Base-by-base conservation (phyloP, 1,140 invertebrate genomes). In the Zaprionus vittiger region DNA sequence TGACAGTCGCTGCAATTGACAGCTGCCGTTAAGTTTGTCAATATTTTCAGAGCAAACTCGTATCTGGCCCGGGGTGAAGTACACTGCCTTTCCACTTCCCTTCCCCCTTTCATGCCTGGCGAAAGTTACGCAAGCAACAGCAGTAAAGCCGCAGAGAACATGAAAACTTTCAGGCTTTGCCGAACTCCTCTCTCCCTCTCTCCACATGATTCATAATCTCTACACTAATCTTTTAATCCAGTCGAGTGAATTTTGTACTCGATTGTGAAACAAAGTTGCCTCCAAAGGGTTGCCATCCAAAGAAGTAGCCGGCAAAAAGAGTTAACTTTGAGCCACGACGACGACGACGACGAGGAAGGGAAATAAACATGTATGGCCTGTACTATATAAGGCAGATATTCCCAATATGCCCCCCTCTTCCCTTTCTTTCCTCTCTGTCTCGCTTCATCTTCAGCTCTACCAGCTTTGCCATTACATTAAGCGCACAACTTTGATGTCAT, bases 151-250 rank as follows among this genome's bases (percentile, higher is more conserved):
- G 38, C 69, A 55, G 37, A 64, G 73, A 22, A 76, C 61, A 76
- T 65, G 63, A 57, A 69, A 77, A 77, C 69, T 73, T 76, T 63
- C 64, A 44, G 44, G n/a, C 41, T 63, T 69, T 69, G 62, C 60
- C 61, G 65, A 67, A 69, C 31, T 34, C 38, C 11, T 28, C 12
- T 41, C 37, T 20, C 20, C 34, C 49, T 7, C 66, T 15, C 49
- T 20, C 54, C 70, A 61, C 65, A 72, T 71, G 79, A 82, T 79
- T 91, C 85, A 91, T 91, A 91, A 91, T 91, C 89, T 83, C 71
- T 59, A 59, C 66, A 77, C 84, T 91, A 91, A 91, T 91, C 89
- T 91, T 85, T 91, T 91, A 91, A 91, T 91, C 89, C 89, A 91
- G 81, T 90, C 85, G 89, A 91, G 80, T 91, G 89, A 89, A 85